Evolutionary conservation across 1,140 invertebrate genomes (phyloP).

Genomic region (Magallana angulata): DNA sequence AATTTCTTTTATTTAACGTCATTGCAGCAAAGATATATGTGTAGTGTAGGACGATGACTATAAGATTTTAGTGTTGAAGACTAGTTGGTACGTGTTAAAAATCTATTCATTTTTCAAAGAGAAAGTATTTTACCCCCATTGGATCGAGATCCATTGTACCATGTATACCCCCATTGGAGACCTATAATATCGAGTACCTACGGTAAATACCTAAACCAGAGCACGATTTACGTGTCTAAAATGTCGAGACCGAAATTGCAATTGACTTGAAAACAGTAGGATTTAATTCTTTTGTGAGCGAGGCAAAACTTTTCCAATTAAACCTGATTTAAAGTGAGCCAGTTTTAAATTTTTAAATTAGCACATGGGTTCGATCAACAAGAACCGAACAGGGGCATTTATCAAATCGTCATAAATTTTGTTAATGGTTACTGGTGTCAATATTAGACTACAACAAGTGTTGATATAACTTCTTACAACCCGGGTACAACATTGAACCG

Average conservation of each 20-base stretch:
- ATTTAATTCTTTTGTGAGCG: slow-evolving; percentile 22
- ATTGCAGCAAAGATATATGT: no score
- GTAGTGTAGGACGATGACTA: no score
- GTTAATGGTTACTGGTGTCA: neutral
- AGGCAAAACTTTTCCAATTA: slow-evolving; percentile 7
- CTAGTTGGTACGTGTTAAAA: neutral
- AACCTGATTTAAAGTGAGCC: slow-evolving; percentile 15
- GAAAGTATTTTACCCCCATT: neutral
- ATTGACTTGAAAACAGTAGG: slow-evolving; percentile 5
- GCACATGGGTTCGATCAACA: neutral
- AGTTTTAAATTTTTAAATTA: slow-evolving; percentile 6
- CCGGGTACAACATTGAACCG: neutral
- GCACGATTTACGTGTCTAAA: neutral
- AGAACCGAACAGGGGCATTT: neutral
- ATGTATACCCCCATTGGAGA: no score
- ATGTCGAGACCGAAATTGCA: neutral
- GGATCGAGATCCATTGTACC: neutral
- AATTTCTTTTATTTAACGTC: no score
- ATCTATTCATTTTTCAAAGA: neutral
- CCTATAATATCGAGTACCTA: no score
- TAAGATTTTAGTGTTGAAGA: no score
- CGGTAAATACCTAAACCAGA: no score
- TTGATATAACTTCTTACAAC: slow-evolving; percentile 1
- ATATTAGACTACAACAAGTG: neutral
- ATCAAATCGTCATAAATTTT: slow-evolving; percentile 26